Evolutionary conservation across 2,113 vertebrate species (phyloP).

Genomic region (Anolis carolinensis): DNA sequence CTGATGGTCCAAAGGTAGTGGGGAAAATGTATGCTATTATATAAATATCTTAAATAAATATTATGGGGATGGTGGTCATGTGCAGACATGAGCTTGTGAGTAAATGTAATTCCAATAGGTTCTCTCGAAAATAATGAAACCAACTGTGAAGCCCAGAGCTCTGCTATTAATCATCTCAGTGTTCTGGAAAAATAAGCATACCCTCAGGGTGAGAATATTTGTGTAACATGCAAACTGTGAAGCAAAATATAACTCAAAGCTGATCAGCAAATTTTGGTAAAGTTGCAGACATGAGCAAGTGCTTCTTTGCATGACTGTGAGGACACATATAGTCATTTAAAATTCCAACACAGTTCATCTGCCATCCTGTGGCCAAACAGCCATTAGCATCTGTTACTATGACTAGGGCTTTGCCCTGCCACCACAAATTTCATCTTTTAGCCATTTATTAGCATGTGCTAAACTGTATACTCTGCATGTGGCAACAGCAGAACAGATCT

Average conservation of each 20-base stretch:
- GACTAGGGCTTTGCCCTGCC: neutral
- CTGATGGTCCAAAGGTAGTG: neutral
- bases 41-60: neutral
- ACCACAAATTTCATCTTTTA: neutral
- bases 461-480: neutral
- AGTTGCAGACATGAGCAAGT: neutral
- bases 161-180: conserved; percentile 24
- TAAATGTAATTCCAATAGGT: conserved; percentile 7
- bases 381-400: neutral
- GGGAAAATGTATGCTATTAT: neutral
- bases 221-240: neutral
- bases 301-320: neutral
- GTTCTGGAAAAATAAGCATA: conserved; percentile 1
- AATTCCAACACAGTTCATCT: neutral
- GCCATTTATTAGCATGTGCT: neutral
- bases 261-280: conserved; percentile 16
- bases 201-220: conserved; percentile 31
- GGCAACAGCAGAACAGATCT: neutral
- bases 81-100: neutral
- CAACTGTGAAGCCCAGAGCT: neutral
- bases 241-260: conserved; percentile 24
- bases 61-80: neutral
- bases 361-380: neutral
- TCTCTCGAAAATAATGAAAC: conserved; percentile 14
- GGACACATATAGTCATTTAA: neutral